These are phyloP conservation scores for Aphelocoma coerulescens DNA, from an alignment of 2,113 vertebrate genomes.

Conservation along the genomic window DNA sequence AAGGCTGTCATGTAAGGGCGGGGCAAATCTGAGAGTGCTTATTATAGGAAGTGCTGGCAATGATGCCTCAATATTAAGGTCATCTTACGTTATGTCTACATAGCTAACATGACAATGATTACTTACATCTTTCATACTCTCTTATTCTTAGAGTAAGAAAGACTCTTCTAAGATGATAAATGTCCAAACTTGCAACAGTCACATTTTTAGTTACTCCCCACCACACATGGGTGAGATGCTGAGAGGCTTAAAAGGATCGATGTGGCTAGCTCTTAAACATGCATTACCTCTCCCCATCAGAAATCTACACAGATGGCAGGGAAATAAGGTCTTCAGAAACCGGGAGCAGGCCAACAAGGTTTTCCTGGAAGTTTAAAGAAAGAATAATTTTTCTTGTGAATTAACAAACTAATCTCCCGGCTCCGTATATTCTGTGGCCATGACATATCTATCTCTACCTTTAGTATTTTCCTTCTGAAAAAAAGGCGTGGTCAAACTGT, in stretches of 20 bases:
- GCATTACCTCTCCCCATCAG: not conserved
- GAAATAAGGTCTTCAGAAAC: not conserved
- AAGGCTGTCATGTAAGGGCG: constrained; percentile 12
- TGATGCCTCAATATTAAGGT: not conserved
- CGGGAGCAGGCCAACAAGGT: not conserved
- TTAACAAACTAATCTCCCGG: not conserved
- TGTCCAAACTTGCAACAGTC: not conserved
- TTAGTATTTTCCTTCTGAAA: not conserved
- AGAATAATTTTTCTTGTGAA: not conserved
- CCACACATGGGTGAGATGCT: fast-evolving
- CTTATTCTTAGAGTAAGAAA: not conserved
- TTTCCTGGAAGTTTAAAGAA: not conserved
- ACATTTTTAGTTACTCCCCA: not conserved
- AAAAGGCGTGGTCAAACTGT: not conserved
- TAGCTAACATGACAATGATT: not conserved
- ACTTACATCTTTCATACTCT: not conserved
- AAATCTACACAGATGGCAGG: not conserved
- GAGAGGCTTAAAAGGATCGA: not conserved
- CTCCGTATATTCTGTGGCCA: not conserved
- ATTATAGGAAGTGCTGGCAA: constrained; percentile 30
- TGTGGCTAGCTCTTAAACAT: not conserved
- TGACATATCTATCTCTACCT: fast-evolving
- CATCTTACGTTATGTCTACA: not conserved
- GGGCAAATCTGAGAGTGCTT: not conserved
- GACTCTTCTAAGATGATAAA: not conserved